These are phyloP conservation scores for Gobius niger DNA, from an alignment of 2,113 vertebrate genomes.

Conservation along the genomic window DNA sequence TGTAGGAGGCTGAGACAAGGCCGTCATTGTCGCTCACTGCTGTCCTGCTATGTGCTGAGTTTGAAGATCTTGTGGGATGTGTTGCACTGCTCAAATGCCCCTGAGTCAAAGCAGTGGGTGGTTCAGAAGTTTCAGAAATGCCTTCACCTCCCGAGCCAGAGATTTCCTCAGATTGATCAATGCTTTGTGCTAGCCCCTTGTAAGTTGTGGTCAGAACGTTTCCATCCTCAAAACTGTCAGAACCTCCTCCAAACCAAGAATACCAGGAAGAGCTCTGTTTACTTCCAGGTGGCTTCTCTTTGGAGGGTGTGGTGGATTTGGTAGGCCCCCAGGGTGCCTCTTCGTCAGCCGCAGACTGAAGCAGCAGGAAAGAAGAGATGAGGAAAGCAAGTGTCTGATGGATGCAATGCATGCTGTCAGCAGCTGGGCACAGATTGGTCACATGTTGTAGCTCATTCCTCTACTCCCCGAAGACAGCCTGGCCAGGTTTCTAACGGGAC, in stretches of 20 bases:
- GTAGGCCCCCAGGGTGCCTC: slow-evolving; percentile 50
- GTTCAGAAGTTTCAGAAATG: slow-evolving; percentile 34
- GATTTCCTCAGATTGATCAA: slow-evolving; percentile 17
- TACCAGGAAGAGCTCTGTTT: slow-evolving; percentile 37
- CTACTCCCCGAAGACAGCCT: slow-evolving; percentile 42
- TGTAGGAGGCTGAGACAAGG: slow-evolving; percentile 51
- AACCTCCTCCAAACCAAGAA: slow-evolving; percentile 13
- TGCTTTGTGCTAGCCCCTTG: slow-evolving; percentile 19
- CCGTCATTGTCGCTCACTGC: slow-evolving; percentile 35
- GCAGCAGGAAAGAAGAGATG: slow-evolving; percentile 63
- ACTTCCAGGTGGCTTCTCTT: slow-evolving; percentile 26
- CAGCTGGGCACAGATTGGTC: slow-evolving; percentile 48
- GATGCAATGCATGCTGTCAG: slow-evolving; percentile 72
- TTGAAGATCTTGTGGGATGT: slow-evolving; percentile 46
- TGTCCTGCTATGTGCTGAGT: slow-evolving; percentile 51
- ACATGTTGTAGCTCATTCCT: slow-evolving; percentile 70
- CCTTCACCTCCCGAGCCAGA: slow-evolving; percentile 56
- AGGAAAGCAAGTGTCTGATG: slow-evolving; percentile 55
- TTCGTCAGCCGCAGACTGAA: slow-evolving; percentile 52
- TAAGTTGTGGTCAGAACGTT: slow-evolving; percentile 16
- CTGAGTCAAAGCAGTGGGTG: slow-evolving; percentile 38
- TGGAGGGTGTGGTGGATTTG: slow-evolving; percentile 12
- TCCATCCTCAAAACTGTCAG: not conserved
- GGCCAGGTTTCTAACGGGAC: slow-evolving; percentile 35
- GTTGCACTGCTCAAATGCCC: slow-evolving; percentile 30